Evolutionary conservation across 2,888 invertebrate genomes (phyloP).

Genomic region (Drosophila siamana): DNA sequence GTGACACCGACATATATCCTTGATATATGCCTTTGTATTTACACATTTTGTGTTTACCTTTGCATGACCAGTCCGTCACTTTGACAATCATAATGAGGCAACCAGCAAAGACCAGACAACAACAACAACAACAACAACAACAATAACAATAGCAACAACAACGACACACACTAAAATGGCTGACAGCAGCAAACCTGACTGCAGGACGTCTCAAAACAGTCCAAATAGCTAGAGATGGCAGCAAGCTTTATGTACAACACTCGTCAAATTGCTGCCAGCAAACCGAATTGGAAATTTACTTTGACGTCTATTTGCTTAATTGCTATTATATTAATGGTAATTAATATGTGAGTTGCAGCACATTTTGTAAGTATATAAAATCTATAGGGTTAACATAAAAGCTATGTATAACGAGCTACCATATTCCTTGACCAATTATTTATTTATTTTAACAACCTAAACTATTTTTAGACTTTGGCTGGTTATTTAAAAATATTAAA

Average conservation of each 20-base stretch:
- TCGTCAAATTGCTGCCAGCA: not conserved
- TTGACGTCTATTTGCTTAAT: not conserved
- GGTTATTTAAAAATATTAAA: too few species aligned
- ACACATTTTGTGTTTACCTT: constrained; percentile 79
- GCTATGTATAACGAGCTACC: too few species aligned
- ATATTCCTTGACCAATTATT: too few species aligned
- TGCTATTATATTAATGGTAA: not conserved
- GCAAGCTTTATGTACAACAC: not conserved
- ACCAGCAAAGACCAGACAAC: constrained; percentile 46
- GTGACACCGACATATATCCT: constrained; percentile 53
- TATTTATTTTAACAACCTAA: too few species aligned
- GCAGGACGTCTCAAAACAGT: constrained; percentile 57
- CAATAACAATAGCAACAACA: constrained; percentile 13
- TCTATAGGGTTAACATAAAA: too few species aligned
- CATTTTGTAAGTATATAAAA: not conserved
- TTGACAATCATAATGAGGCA: constrained; percentile 80
- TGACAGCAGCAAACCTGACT: constrained; percentile 77
- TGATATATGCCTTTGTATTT: constrained; percentile 70
- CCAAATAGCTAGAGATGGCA: constrained; percentile 62
- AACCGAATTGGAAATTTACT: not conserved
- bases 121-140: constrained; percentile 23
- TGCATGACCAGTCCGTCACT: constrained; percentile 80
- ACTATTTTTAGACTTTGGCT: too few species aligned
- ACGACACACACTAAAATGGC: constrained; percentile 57
- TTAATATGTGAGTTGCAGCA: too few species aligned